Evolutionary conservation across 2,888 invertebrate species (phyloP), one percentile per base, ranked within the genome.

Genomic region (Lamproptera curius): DNA sequence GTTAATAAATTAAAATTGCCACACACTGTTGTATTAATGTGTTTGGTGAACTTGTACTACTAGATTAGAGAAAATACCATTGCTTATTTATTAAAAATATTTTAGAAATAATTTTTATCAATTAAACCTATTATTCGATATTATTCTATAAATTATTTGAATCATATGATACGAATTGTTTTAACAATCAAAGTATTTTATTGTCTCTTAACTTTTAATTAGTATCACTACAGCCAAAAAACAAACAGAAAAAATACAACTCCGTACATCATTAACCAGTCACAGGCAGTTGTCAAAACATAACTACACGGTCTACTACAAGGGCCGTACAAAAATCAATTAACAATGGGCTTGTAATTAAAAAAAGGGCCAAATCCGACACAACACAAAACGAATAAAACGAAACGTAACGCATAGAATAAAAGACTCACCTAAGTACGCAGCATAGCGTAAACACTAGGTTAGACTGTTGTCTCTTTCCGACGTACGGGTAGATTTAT

Each of bases 361-460:
- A 68, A 69, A n/a, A 68, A 69, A 68, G 59, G 60, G 62, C 61
- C 56, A 63, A 65, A 63, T 59, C 62, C 52, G 57, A 61, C 55
- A 55, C 51, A 58, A 61, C 55, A 55, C 51, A 56, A 57, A 59
- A 53, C 58, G 58, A 67, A 66, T 66, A 57, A 62, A 68, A 68
- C 59, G 65, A 59, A 63, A 60, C 61, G 57, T n/a, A 62, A 65
- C 65, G 68, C 67, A 62, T 72, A 70, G 65, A 72, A 70, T 72
- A 73, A 73, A 69, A 65, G 67, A 42, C 26, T 49, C 15, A 36
- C 43, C 44, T 49, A 49, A 70, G 63, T 59, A 64, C 66, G 60
- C 63, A 47, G 47, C 45, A 57, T 46, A 47, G 51, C 49, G 56
- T 42, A 63, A 65, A 59, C 58, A 57, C 51, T 33, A 46, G 38